Base-by-base conservation (phyloP, 2,113 vertebrate genomes). In the Uropsilus gracilis region DNA sequence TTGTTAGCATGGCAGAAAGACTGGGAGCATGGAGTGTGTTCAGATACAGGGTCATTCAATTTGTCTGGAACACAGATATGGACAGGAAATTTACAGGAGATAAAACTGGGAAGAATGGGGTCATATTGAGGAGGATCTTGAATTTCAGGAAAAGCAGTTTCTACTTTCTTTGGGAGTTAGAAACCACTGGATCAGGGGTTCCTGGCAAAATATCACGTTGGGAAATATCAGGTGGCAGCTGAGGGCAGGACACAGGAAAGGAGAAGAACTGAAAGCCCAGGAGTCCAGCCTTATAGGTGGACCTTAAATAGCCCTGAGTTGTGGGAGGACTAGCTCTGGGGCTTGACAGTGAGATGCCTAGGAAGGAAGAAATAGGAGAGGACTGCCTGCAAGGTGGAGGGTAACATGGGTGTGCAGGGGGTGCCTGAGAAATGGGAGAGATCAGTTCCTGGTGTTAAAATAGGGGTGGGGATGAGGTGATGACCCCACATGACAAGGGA, bases 11-110 rank as follows among this genome's bases (percentile, higher is more conserved):
- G 26, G 9, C 6, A 8, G 6, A 1, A 64, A 63, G 48, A 39
- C 83, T 66, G 71, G 71, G 55, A 88, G 30, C 84, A 44, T 0
- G 12, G 71, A 59, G 28, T 10, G 22, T 73, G 61, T 34, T 76
- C 76, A 34, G 48, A 59, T 39, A 26, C 39, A 20, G 3, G 75
- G 76, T 63, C 86, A 91, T 61, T 55, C 48, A 7, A 2, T 81
- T 59, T 80, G 71, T 68, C 90, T 57, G 48, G 76, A 78, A 48
- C 68, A 63, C 10, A 66, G 17, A 77, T 34, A 55, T 61, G 20
- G n/a, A 37, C n/a, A 90, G 86, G 39, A 48, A 88, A 87, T 46
- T 57, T 39, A 72, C 80, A 68, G 66, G 88, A 93, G 85, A 78
- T 7, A 55, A 72, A 76, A 61, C 50, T 88, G 75, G 87, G 55